Percentiles rank a stretch among this genome's conserved stretches.
Evolutionary conservation across 1,140 invertebrate genomes (phyloP).

Genomic region (Solenopsis fugax): DNA sequence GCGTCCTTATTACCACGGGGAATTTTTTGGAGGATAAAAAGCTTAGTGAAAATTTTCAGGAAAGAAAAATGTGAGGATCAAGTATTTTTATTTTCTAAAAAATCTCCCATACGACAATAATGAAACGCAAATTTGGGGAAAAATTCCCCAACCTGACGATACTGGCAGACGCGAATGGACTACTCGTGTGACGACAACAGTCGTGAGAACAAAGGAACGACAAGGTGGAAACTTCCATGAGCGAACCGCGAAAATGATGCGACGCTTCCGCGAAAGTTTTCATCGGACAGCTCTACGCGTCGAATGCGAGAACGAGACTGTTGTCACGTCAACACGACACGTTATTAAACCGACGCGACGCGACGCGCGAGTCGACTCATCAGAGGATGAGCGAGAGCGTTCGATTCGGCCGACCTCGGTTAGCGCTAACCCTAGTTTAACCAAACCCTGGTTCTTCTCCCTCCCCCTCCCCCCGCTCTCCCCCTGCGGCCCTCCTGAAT

Average conservation of each 20-base stretch:
- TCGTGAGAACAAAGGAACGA: slow-evolving; percentile 2
- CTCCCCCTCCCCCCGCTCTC: background rate
- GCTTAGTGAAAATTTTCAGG: no score
- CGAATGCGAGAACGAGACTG: background rate
- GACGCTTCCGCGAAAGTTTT: background rate
- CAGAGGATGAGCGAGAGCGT: slow-evolving; percentile 19
- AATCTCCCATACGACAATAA: no score
- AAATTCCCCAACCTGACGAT: no score
- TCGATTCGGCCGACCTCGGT: slow-evolving; percentile 45
- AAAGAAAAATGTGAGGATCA: no score
- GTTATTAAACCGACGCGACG: background rate
- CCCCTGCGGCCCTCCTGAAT: background rate
- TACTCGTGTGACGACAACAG: background rate
- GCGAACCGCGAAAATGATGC: background rate
- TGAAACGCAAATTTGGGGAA: no score
- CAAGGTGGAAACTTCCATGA: background rate
- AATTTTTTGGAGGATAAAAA: no score
- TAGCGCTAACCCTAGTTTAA: slow-evolving; percentile 54
- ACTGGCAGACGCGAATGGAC: no score
- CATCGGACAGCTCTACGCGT: background rate
- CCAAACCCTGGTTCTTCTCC: background rate
- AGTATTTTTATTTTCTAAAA: no score
- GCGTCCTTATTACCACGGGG: no score
- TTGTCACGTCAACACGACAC: background rate
- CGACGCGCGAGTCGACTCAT: slow-evolving; percentile 16